phyloP scores from a whole-genome alignment of 2,888 invertebrate species.

The Rotaria macrura region DNA sequence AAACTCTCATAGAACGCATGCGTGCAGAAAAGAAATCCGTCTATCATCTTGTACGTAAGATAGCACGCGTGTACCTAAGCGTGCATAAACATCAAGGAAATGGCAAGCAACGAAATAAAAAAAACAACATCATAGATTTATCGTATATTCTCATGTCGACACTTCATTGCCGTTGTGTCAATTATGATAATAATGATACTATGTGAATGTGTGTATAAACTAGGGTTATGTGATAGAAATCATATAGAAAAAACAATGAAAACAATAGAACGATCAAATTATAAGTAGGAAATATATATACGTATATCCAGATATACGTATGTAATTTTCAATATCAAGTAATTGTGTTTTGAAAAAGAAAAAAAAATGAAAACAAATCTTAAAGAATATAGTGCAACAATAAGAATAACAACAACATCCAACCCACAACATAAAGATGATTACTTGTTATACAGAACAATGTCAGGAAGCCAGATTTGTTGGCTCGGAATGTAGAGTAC shows the following conservation, averaged over 20 bases:
- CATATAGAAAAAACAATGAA: background rate
- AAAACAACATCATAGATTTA: background rate
- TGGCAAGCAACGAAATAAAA: background rate
- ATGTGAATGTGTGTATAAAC: background rate
- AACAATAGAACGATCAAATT: background rate
- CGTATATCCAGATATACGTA: no score
- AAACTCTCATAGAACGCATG: background rate
- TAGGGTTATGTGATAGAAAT: background rate
- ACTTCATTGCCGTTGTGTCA: background rate
- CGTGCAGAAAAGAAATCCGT: background rate
- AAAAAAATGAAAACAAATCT: no score
- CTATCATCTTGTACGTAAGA: background rate
- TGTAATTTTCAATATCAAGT: background rate
- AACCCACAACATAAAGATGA: background rate
- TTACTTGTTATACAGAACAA: slow-evolving; percentile 32
- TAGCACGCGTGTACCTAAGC: background rate
- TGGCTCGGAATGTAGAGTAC: slow-evolving; percentile 90
- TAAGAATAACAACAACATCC: background rate
- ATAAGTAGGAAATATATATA: no score
- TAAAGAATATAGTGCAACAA: slow-evolving; percentile 1
- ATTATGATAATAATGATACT: background rate
- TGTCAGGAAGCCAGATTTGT: slow-evolving; percentile 67
- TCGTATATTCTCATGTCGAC: background rate
- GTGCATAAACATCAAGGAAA: background rate
- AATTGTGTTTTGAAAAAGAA: background rate